Base-by-base conservation (phyloP, 2,113 vertebrate genomes). In the Riparia riparia region DNA sequence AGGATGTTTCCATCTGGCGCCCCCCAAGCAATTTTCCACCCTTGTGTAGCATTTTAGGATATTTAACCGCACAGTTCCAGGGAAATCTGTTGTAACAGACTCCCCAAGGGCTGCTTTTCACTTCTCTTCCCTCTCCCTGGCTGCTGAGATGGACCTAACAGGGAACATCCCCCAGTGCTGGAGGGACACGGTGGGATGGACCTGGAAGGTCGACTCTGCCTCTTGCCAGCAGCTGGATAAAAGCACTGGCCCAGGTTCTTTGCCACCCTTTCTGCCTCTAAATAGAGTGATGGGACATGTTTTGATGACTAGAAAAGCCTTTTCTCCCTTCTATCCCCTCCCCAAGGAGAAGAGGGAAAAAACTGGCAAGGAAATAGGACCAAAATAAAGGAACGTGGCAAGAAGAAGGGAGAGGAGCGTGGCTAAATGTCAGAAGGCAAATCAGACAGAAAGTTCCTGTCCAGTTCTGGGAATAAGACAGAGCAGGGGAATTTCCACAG, bases 321-420 rank as follows among this genome's bases (percentile, higher is more conserved):
- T 73, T 70, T 74, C 10, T 31, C 14, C 12, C 13, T 73, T 37
- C n/a, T 60, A 1, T 10, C 3, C 7, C 2, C 12, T 61, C 17
- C 3, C 5, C 9, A 4, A 0, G 0, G 16, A 50, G 47, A 86
- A 45, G 0, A 8, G 17, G 18, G 3, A 1, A 68, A 53, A 47
- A 83, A 54, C 0, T 53, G 6, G 14, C 32, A 29, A 56, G 16
- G 54, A 44, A 76, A 34, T 13, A 25, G 24, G 25, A 34, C 4
- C 16, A 49, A 91, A 50, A 29, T 5, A 32, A 50, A 28, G 14
- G 26, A 79, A 29, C 1, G 1, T 7, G 26, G 24, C 14, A 78
- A 65, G 44, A 31, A 66, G 57, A 90, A 53, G 8, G 18, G 31
- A 81, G 64, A 69, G 13, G 29, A 53, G 34, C 4, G 17, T 25